Evolutionary conservation across 2,888 invertebrate species (phyloP), one percentile per base, ranked within the genome.

Genomic region (Andrena flavipes): DNA sequence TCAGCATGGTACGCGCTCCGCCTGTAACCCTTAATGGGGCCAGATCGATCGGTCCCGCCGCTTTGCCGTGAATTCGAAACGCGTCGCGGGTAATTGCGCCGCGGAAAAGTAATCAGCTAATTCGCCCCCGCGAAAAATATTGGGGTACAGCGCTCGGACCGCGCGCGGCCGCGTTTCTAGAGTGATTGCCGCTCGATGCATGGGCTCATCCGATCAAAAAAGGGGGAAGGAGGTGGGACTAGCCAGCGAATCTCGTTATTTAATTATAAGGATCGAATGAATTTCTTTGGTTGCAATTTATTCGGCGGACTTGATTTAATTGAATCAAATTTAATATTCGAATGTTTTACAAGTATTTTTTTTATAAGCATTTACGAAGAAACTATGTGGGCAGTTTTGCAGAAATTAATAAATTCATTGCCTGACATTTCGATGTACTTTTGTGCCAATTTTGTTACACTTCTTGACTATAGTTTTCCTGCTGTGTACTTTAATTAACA

Each of bases 51-150:
- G 48, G 6, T 30, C 56, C 10, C 42, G 16, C 29, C 71, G 62
- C 42, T 75, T 70, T 33, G 54, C 42, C 59, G 51, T 5, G 56
- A 70, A 74, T 74, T 80, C 67, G 23, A 49, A 42, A 60, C 77
- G 30, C 56, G 23, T 42, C 8, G n/a, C 54, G 62, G 51, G 59
- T 64, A 51, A 70, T 70, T 64, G 51, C 59, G 8, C 51, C 23
- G 16, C 49, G 79, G 79, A 60, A 67, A 65, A 80, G 71, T 80
- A 80, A 80, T 80, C 71, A 77, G 77, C 65, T 80, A 80, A 80
- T 80, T 80, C 80, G 65, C 51, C 42, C 16, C 2, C 20, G 65
- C 29, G 49, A 48, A 62, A 80, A 80, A 67, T 71, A 71, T 77
- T 26, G 13, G 16, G 42, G 51, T n/a, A n/a, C 16, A 2, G 5